phyloP scores from a whole-genome alignment of 2,113 vertebrate species.

The Macaca mulatta region DNA sequence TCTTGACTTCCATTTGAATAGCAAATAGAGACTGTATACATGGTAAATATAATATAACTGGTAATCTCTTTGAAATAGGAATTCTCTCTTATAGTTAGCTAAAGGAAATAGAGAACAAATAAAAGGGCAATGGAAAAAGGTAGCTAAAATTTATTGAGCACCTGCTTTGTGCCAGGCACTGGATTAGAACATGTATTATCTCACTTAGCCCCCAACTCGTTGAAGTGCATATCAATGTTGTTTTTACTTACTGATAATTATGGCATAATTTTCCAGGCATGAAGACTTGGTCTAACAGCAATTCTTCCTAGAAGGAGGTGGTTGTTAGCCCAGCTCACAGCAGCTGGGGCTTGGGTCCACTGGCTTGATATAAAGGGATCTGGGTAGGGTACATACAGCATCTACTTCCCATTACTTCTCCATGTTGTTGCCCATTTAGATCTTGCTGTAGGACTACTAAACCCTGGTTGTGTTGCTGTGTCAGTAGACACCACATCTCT shows the following conservation, averaged over 20 bases:
- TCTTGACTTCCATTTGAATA: constrained; percentile 2
- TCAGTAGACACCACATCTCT: background rate
- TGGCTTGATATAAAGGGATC: background rate
- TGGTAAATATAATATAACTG: background rate
- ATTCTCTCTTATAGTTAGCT: background rate
- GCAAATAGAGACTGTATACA: background rate
- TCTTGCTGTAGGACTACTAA: background rate
- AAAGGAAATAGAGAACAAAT: background rate
- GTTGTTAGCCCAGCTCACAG: background rate
- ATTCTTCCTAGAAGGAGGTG: background rate
- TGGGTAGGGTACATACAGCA: background rate
- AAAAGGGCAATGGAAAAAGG: background rate
- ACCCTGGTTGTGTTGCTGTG: background rate
- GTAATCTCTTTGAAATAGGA: background rate
- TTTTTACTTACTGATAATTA: background rate
- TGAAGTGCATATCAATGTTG: background rate
- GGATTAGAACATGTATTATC: background rate
- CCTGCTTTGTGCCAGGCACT: background rate
- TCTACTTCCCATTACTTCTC: background rate
- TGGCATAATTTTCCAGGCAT: background rate
- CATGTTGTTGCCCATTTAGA: background rate
- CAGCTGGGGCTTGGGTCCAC: background rate
- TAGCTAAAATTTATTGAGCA: background rate
- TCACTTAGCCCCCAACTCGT: rapidly evolving
- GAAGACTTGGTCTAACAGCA: background rate